A percentile compares a stretch with the other conserved stretches of the same genome.
phyloP scores from a whole-genome alignment of 2,113 vertebrate species.

The Sitta europaea region DNA sequence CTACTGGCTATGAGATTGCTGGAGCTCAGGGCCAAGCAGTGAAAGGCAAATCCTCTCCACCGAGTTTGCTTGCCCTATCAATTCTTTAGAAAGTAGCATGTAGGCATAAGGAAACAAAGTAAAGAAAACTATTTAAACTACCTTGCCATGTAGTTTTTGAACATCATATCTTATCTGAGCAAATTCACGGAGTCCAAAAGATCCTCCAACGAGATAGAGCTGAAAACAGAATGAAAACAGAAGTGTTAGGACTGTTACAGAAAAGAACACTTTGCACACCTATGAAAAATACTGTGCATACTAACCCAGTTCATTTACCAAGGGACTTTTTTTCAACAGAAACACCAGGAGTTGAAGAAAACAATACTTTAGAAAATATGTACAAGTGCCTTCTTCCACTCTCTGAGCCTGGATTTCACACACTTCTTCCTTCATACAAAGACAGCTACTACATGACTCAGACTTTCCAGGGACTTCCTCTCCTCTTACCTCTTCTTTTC shows the following conservation, averaged over 20 bases:
- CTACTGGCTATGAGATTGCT: neutral
- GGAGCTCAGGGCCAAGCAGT: neutral
- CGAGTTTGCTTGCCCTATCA: neutral
- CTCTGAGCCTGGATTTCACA: neutral
- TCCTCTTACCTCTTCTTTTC: neutral
- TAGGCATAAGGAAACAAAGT: neutral
- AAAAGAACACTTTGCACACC: neutral
- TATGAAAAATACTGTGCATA: neutral
- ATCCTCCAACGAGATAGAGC: conserved; percentile 90
- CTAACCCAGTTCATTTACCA: neutral
- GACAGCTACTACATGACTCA: neutral
- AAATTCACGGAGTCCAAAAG: conserved; percentile 92
- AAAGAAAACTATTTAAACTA: conserved; percentile 49
- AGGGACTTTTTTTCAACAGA: neutral
- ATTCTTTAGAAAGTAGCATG: neutral
- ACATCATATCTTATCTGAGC: conserved; percentile 91
- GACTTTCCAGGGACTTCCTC: neutral
- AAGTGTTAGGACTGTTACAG: rapidly evolving
- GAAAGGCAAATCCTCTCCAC: neutral
- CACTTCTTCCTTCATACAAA: neutral
- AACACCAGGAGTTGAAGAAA: neutral
- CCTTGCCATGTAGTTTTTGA: conserved; percentile 80
- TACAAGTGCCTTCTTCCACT: neutral
- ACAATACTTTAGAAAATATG: neutral
- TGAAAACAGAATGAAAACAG: conserved; percentile 64